Evolutionary conservation across 2,797 vertebrate species (phyloP), one percentile per base, ranked within the genome.

Genomic region (Varecia variegata): DNA sequence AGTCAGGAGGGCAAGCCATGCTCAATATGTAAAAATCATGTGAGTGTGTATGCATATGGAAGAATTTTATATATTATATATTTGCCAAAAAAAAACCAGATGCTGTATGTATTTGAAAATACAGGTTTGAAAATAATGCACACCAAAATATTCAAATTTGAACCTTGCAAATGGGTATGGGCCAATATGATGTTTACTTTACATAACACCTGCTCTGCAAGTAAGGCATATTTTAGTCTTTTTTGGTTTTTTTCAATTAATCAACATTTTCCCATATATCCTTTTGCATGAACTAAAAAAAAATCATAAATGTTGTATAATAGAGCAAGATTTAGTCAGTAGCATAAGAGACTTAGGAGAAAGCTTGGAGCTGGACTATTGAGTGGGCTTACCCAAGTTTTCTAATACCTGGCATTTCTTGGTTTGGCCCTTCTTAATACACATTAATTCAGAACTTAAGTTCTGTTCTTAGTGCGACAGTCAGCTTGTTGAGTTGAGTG

Each of bases 301-400:
- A 99, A 99, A 99, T 98, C 98, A 96, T 98, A 98, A 99, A 98
- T 99, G 99, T 99, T 99, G 98, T 99, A 98, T 98, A 98, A 98
- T 99, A 99, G 98, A 98, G 89, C 97, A 99, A 99, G 99, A 98
- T 98, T 98, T 98, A 97, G 98, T 99, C 98, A 98, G 98, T 98
- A 99, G 99, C 99, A 98, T 99, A 98, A 99, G 98, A 99, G 99
- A 99, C 97, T 99, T 99, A 99, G 99, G 99, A 98, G 98, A 99
- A 99, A 98, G 98, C 98, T 99, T 99, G 98, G 98, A 99, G 98
- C 20, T 99, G 98, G 99, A 99, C 99, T 99, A 99, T 99, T 99
- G 99, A 90, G 74, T 96, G 89, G 94, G 93, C 95, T 97, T 98
- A 93, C 82, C 56, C 83, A 96, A 94, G 86, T 97, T 97, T 98